Conservation (phyloP, 2,797 vertebrate species). For the Nyctibius grandis region DNA sequence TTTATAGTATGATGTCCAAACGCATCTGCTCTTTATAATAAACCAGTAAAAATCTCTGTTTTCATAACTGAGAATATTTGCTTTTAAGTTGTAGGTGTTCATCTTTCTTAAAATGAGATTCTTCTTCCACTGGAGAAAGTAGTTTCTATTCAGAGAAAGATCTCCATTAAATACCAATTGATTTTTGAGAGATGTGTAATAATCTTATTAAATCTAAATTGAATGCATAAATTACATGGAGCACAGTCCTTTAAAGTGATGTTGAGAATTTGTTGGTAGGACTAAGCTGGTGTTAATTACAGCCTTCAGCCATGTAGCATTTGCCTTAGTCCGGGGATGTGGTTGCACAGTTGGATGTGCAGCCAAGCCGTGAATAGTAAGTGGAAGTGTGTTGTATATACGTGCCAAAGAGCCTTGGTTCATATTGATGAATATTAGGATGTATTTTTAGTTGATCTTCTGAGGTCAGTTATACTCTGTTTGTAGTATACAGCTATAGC, state of each 20-base stretch:
- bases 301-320: neutral
- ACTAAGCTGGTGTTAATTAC: neutral
- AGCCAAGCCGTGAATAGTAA: neutral
- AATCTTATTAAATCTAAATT: neutral
- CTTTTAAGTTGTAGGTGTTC: neutral
- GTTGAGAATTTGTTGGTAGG: neutral
- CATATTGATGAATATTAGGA: neutral
- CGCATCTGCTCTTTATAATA: neutral
- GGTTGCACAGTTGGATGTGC: neutral
- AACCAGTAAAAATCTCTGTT: accelerated
- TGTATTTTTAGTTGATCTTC: constrained; percentile 39
- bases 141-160: neutral
- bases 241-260: neutral
- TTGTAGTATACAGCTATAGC: constrained; percentile 54
- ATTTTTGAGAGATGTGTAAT: neutral
- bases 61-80: neutral
- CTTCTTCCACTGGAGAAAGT: neutral
- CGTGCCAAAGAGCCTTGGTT: neutral
- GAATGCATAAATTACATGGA: neutral
- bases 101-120: neutral
- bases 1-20: neutral
- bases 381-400: too few relatives aligned
- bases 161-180: neutral
- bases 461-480: constrained; percentile 25
- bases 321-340: neutral